phyloP scores from a whole-genome alignment of 1,140 invertebrate species.

The Nautilus pompilius region DNA sequence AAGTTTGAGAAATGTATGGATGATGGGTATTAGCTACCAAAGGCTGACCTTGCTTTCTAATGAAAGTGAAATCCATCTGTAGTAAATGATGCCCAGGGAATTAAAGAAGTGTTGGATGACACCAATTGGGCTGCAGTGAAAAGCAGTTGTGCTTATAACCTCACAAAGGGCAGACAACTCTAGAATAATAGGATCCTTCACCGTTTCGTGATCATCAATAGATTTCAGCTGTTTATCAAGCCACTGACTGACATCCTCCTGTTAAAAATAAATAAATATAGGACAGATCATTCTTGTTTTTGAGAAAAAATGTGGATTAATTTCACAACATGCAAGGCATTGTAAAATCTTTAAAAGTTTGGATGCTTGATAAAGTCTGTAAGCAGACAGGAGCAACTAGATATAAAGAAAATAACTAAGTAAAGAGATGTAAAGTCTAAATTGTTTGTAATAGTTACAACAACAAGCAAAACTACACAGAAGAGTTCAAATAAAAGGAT shows the following conservation, averaged over 20 bases:
- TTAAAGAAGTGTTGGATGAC: slow-evolving; percentile 31
- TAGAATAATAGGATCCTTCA: slow-evolving; percentile 35
- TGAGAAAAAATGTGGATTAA: too few species aligned
- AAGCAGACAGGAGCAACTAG: too few species aligned
- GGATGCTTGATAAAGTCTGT: too few species aligned
- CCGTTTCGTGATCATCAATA: slow-evolving; percentile 15
- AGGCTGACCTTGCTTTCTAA: slow-evolving; percentile 38
- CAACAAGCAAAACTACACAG: too few species aligned
- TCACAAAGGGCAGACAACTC: slow-evolving; percentile 24
- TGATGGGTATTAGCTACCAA: background rate
- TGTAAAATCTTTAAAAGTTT: too few species aligned
- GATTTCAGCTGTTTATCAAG: slow-evolving; percentile 15
- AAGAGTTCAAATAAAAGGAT: too few species aligned
- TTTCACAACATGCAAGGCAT: too few species aligned
- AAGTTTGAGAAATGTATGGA: background rate
- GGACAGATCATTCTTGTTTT: background rate
- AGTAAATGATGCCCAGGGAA: slow-evolving; percentile 37
- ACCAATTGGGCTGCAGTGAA: slow-evolving; percentile 28
- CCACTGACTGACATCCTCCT: slow-evolving; percentile 25
- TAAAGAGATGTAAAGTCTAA: too few species aligned
- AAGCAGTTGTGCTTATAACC: slow-evolving; percentile 19
- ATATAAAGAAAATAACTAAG: too few species aligned
- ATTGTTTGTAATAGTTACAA: too few species aligned
- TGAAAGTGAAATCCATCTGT: slow-evolving; percentile 31
- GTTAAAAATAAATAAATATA: slow-evolving; percentile 8